Base-by-base conservation (phyloP, 2,113 vertebrate genomes). In the Brachyhypopomus occidentalis region DNA sequence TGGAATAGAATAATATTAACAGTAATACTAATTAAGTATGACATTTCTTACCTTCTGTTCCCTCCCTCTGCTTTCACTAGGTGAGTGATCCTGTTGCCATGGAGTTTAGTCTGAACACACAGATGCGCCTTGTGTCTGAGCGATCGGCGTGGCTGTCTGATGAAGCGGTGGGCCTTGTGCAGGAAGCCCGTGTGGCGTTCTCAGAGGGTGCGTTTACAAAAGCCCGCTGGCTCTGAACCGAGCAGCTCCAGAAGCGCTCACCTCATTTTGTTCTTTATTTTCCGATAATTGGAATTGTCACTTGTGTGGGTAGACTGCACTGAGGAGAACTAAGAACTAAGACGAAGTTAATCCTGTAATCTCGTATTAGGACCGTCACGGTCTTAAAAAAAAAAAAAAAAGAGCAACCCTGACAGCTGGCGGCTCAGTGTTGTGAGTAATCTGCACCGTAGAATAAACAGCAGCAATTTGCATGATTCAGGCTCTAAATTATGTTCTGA, bases 51-150 rank as follows among this genome's bases (percentile, higher is more conserved):
- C 22, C 25, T 64, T 27, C n/a, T 48, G 56, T 19, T 56, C 0
- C 79, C 25, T 59, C 0, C 79, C 30, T 62, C 56, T 22, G 2
- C 41, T 64, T 14, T 23, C 3, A 36, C 6, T 76, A 99, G 97
- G 97, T 99, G 88, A 99, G 97, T 17, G 97, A 99, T 75, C 97
- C 97, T 2, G 96, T 99, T 22, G 95, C 97, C 4, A 93, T 96
- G 55, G 96, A 99, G 83, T 99, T 99, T 89, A 98, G 94, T 85
- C 88, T 99, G 84, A 98, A 99, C 85, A 98, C 97, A 48, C 96
- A 95, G 80, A 95, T 99, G 95, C 94, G 97, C 77, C 90, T 99
- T 3, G 85, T 99, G 75, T 96, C 96, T 64, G 96, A 96, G 90
- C 97, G 92, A 87, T 92, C 87, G 0, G 87, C 97, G 38, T 99